phyloP scores from a whole-genome alignment of 2,113 vertebrate species.

The Arizona elegans region DNA sequence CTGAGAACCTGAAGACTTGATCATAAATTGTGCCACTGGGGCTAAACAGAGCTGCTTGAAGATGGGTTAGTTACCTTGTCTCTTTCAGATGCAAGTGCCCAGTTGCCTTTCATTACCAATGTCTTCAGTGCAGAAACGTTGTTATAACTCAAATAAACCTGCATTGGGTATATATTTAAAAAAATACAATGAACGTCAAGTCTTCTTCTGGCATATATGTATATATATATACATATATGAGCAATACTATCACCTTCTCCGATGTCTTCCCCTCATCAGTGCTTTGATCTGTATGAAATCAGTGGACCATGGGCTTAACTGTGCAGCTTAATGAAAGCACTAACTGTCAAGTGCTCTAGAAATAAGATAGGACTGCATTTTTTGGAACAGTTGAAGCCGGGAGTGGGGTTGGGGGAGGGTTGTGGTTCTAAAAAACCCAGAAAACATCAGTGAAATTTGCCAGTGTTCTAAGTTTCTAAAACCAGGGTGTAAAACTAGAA shows the following conservation, averaged over 20 bases:
- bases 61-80: constrained; percentile 74
- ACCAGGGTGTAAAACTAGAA: background rate
- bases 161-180: constrained; percentile 7
- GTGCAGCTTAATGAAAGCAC: background rate
- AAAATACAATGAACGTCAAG: background rate
- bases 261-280: background rate
- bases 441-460: background rate
- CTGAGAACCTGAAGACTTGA: background rate
- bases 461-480: background rate
- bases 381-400: background rate
- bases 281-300: background rate
- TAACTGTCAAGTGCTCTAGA: background rate
- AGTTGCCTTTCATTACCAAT: constrained; percentile 83
- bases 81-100: constrained; percentile 83
- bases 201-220: background rate
- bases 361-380: background rate
- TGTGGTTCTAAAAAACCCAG: background rate
- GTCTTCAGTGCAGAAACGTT: constrained; percentile 92
- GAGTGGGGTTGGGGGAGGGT: too few species aligned
- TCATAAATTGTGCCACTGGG: background rate
- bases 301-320: background rate
- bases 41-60: background rate
- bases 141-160: constrained; percentile 98
- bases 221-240: background rate
- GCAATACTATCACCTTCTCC: background rate